Evolutionary conservation across 2,888 invertebrate species (phyloP), one percentile per base, ranked within the genome.

Genomic region (Hypolimnas misippus): DNA sequence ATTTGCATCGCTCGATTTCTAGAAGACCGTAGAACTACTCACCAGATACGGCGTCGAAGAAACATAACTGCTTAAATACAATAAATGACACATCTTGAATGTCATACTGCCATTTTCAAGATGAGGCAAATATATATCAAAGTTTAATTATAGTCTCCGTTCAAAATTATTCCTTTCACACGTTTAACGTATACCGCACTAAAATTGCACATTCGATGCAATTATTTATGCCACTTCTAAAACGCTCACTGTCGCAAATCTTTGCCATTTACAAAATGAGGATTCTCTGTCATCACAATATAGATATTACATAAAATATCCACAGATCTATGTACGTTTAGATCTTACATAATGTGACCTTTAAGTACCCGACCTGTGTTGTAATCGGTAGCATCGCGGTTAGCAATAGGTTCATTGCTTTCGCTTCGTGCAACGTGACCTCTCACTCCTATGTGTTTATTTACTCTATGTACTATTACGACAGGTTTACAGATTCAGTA

Each of bases 261-360:
- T 46, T 55, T 57, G 57, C 51, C 62, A 65, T 60, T 66, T 66
- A 59, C 62, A 63, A 68, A 61, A 57, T 44, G 57, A 38, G 40
- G 61, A 55, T 50, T 59, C 61, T 65, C 62, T 65, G 62, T 60
- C 57, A 49, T 61, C 54, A 31, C 50, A 40, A 52, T 59, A 50
- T 38, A 63, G 49, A 62, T 65, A 69, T 72, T 71, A 71, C 66
- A 71, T 71, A 71, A 70, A 71, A 54, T 65, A 58, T 52, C 62
- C 66, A 67, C 62, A 72, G 68, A 69, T 58, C 58, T 59, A 70
- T 65, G 69, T 46, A 63, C 59, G 57, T 38, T 53, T 49, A 65
- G 62, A 58, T 17, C 56, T 73, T 73, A 73, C 71, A 71, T 73
- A 72, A 73, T 44, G 7, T 65, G 66, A 72, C 73, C 73, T 73